phyloP scores from a whole-genome alignment of 35 echinoderm and acorn worm species.

The Lytechinus variegatus region DNA sequence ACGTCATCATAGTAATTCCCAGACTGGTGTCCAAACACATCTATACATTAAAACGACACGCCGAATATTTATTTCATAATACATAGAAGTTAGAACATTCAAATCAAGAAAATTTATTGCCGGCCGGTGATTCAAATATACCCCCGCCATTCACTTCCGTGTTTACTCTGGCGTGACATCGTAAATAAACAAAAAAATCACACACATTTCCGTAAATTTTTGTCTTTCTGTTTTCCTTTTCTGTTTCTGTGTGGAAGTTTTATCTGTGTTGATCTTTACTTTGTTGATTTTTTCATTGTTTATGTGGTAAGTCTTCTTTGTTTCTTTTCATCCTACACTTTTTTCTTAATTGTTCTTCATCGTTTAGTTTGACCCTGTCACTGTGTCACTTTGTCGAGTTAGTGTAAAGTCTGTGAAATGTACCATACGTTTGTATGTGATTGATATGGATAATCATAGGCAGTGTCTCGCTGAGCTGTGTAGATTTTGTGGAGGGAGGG shows the following conservation, averaged over 20 bases:
- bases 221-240: neutral
- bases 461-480: slow-evolving; percentile 38
- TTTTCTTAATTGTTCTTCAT: slow-evolving; percentile 22
- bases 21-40: slow-evolving; percentile 42
- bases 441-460: slow-evolving; percentile 18
- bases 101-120: neutral
- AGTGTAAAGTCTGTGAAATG: neutral
- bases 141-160: slow-evolving; percentile 9
- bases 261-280: neutral
- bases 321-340: slow-evolving; percentile 31
- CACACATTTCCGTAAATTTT: neutral
- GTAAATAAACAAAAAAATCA: neutral
- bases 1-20: too few species aligned
- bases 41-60: slow-evolving; percentile 8
- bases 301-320: neutral
- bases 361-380: slow-evolving; percentile 8
- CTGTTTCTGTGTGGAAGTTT: slow-evolving; percentile 18
- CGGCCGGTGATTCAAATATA: neutral
- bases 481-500: slow-evolving; percentile 45
- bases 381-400: too few species aligned
- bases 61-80: neutral
- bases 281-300: neutral
- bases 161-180: neutral
- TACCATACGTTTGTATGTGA: neutral
- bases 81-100: slow-evolving; percentile 16